Base-by-base conservation (phyloP, 2,888 invertebrate species). In the Notodonta ziczac region DNA sequence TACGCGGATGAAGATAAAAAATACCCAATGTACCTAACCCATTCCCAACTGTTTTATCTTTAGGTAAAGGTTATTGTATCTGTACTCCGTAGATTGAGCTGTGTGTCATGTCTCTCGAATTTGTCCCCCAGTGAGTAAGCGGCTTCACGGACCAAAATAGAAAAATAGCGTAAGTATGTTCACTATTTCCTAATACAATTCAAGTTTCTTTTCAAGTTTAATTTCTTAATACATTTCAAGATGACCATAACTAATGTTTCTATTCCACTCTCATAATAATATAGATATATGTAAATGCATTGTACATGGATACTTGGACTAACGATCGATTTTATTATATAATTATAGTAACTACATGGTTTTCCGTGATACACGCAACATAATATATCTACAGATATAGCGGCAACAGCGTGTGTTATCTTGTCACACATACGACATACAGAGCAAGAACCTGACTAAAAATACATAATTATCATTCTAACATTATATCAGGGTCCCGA, bases 381-480 rank as follows among this genome's bases (percentile, higher is more conserved):
- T 54, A 52, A 52, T 32, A 54, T 35, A 39, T 39, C 39, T 39
- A 39, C 39, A 54, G n/a, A 32, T 39, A n/a, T 54, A n/a, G 35
- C 24, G 32, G 7, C 10, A 35, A 39, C n/a, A 40, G 39, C 54
- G 54, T 52, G 50, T 50, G 52, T 54, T 54, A 54, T 39, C 54
- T 39, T 54, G 54, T 54, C 54, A 54, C 54, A 54, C 54, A 54
- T 54, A 54, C 52, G 16, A 53, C 16, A 50, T 16, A 16, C 6
- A 50, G 5, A 14, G 9, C 9, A n/a, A 16, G n/a, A 6, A 46
- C 50, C 50, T 50, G 50, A 16, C 50, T 9, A 14, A 14, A 44
- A 44, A 44, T 44, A 44, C 12, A 12, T 44, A 44, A 24, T 24
- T 2, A 24, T 24, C 24, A 24, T 2, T 24, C 24, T 2, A 24